phyloP scores from a whole-genome alignment of 2,888 invertebrate species.

The Caenorhabditis doughertyi region DNA sequence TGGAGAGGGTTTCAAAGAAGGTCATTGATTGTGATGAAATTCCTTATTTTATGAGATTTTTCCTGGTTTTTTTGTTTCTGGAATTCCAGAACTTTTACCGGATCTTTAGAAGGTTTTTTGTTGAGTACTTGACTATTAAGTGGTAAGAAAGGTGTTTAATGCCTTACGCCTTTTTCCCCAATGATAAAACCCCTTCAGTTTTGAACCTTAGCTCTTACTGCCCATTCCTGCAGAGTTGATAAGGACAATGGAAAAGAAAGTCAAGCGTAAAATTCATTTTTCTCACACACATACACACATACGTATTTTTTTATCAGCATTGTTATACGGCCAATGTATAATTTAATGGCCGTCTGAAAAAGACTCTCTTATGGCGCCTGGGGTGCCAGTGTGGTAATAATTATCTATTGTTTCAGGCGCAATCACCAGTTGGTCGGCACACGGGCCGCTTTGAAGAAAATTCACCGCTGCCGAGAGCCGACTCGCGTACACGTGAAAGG shows the following conservation, averaged over 20 bases:
- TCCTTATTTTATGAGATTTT: conserved; percentile 22
- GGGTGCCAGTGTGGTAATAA: conserved; percentile 16
- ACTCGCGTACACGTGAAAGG: conserved; percentile 60
- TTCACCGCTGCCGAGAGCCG: conserved; percentile 41
- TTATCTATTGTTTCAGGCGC: conserved; percentile 57
- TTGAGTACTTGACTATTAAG: conserved; percentile 3
- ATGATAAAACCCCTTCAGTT: conserved; percentile 36
- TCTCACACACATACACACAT: conserved; percentile 39
- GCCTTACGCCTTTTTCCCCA: conserved; percentile 36
- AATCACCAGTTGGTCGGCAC: conserved; percentile 62
- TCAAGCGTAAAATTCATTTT: conserved; percentile 38
- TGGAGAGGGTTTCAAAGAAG: background rate
- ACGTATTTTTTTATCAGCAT: conserved; percentile 47
- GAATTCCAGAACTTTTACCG: background rate
- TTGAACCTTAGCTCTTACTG: conserved; percentile 52
- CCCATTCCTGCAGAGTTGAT: conserved; percentile 14
- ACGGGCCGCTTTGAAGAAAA: conserved; percentile 53
- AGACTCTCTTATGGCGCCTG: conserved; percentile 18
- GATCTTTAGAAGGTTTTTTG: background rate
- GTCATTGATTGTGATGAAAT: conserved; percentile 27
- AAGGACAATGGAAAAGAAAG: conserved; percentile 35
- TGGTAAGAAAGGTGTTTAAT: conserved; percentile 35
- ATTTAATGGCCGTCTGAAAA: conserved; percentile 40
- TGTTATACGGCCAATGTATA: conserved; percentile 31
- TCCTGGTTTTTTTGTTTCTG: background rate